Conservation (phyloP, 2,113 vertebrate genomes). For the Murina feae region DNA sequence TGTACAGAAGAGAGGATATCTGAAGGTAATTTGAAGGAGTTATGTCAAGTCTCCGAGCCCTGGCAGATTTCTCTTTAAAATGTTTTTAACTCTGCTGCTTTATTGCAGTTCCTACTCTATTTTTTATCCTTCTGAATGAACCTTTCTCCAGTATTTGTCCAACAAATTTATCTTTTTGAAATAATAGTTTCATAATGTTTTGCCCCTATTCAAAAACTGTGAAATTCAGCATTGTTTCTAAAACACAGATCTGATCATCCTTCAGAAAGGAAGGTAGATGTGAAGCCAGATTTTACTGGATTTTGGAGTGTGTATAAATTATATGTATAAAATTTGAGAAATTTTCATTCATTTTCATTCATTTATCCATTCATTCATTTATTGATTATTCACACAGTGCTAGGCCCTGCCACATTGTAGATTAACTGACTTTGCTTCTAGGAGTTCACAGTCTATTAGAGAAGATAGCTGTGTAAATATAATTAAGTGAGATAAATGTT, state of each 20-base stretch:
- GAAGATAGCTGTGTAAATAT: neutral
- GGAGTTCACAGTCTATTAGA: neutral
- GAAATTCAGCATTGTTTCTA: neutral
- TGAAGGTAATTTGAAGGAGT: neutral
- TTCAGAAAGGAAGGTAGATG: neutral
- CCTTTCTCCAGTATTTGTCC: neutral
- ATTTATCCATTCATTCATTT: neutral
- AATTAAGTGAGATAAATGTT: neutral
- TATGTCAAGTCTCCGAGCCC: neutral
- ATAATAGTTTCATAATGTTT: neutral
- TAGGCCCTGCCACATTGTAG: neutral
- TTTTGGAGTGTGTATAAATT: conserved; percentile 17
- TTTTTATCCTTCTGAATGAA: neutral
- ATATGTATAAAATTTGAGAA: neutral
- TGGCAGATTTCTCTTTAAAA: conserved; percentile 10
- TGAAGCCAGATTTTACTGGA: neutral
- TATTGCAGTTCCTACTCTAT: neutral
- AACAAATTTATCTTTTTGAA: conserved; percentile 6
- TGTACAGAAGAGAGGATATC: neutral
- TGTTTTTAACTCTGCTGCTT: neutral
- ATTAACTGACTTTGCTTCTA: conserved; percentile 19
- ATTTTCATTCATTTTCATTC: neutral
- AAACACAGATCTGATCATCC: neutral
- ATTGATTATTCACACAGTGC: neutral
- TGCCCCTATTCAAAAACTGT: neutral